Evolutionary conservation across 1,140 invertebrate species (phyloP), one percentile per base, ranked within the genome.

Genomic region (Panulirus ornatus): DNA sequence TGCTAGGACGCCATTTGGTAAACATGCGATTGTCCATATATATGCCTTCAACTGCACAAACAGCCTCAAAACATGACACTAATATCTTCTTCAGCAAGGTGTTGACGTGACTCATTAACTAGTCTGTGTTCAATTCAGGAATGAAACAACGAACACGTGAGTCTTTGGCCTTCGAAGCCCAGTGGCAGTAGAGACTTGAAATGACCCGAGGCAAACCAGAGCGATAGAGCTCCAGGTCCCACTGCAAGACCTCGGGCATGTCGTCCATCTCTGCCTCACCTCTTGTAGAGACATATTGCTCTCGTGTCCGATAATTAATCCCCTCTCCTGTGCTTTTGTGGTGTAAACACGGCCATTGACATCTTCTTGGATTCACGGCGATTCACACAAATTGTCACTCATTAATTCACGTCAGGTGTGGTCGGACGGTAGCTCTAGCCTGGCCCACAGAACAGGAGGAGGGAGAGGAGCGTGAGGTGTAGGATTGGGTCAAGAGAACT

Each of bases 291-390:
- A 88, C 76, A 79, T 79, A 88, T 88, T 66, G 85, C 85, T 81
- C 85, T 58, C 38, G 40, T 51, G 71, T 81, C 75, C 58, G 54
- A 88, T 88, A 88, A 88, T 88, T 88, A 88, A 88, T 88, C 75
- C 85, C 85, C 75, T 88, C 85, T 88, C 85, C 85, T 81, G 85
- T 88, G 85, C 85, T 88, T 88, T 88, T 88, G 85, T 88, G 85
- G 73, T 88, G 85, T 88, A 88, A 88, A 88, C 85, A 88, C 75
- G 76, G 54, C 51, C 75, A 88, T 88, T 88, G 85, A 88, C 85
- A 78, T 88, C 85, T 88, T 70, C 85, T 88, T 88, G 85, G 76
- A 88, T 88, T 88, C 85, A 70, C 75, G 76, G 85, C 85, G 85
- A 88, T 88, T 88, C 76, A 88, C 85, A 88, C 85, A 88, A 88